These are phyloP conservation scores for Myotis davidii DNA, from an alignment of 2,113 vertebrate species.

Conservation along the genomic window DNA sequence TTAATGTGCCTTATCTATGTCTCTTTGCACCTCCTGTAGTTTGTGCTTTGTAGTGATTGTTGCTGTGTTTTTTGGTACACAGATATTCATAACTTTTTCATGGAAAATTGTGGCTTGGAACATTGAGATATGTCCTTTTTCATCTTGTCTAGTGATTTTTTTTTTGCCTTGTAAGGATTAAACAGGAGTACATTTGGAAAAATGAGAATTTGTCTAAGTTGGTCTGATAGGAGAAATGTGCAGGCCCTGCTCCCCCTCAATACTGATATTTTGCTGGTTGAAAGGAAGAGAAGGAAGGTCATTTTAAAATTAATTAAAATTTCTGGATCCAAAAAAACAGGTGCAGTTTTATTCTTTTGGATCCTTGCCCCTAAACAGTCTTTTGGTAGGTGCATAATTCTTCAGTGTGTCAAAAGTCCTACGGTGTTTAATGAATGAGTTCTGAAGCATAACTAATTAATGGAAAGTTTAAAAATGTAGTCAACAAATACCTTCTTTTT, in stretches of 20 bases:
- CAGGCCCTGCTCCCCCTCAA: background rate
- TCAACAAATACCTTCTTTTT: constrained; percentile 57
- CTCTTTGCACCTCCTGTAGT: background rate
- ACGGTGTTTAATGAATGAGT: constrained; percentile 58
- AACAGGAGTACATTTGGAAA: background rate
- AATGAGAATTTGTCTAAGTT: background rate
- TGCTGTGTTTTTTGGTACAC: background rate
- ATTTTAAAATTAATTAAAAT: constrained; percentile 68
- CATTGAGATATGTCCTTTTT: background rate
- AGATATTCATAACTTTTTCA: background rate
- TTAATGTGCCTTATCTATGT: background rate
- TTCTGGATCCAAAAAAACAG: constrained; percentile 65
- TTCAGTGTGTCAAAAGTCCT: constrained; percentile 63
- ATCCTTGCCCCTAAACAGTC: constrained; percentile 39
- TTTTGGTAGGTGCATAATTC: constrained; percentile 51
- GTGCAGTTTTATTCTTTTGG: constrained; percentile 53
- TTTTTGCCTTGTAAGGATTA: background rate
- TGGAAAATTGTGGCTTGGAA: background rate
- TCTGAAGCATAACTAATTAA: constrained; percentile 65
- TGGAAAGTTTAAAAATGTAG: constrained; percentile 39
- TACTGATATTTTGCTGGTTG: background rate
- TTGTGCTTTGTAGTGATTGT: background rate
- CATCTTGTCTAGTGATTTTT: background rate
- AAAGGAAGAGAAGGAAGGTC: constrained; percentile 21
- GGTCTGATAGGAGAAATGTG: background rate